Evolutionary conservation across 2,113 vertebrate species (phyloP), one percentile per base, ranked within the genome.

Genomic region (Cervus canadensis): DNA sequence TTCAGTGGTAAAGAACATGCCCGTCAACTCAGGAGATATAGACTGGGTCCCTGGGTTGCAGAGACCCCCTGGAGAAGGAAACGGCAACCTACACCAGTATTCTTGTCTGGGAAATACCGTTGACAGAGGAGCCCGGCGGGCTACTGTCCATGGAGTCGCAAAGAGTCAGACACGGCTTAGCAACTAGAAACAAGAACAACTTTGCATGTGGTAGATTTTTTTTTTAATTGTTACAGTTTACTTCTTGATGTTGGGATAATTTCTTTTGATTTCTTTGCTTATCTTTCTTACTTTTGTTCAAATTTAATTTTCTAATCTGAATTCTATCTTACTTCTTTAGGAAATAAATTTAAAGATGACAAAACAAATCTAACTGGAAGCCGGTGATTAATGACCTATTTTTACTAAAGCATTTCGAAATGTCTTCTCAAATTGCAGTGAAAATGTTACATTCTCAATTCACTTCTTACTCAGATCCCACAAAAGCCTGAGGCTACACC

Each of bases 271-370:
- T 91, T 90, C 45, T 86, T 60, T 60, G 4, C 81, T 82, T 36
- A 71, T 71, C 62, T 56, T 95, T 86, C 93, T 64, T 64, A 26
- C n/a, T 84, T 83, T 60, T 91, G 30, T 76, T 94, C 54, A 92
- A 94, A 88, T 85, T 81, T 50, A 62, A 88, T 14, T 76, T 93
- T 89, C 85, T 54, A 28, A 95, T 83, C 50, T 91, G 23, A 95
- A 88, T 89, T 85, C 40, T 91, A 19, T 91, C 36, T 90, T 17
- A 85, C n/a, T 82, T 91, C 13, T 62, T 96, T 76, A 94, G 56
- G 83, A 97, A 94, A 94, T 93, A 88, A 90, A 36, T 93, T 87
- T 97, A 23, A 94, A 91, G 45, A 67, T 56, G 67, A 71, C 43
- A 97, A 91, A 82, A 74, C 71, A 60, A 43, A 71, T 43, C 26